Percentiles rank a stretch among this genome's conserved stretches.
phyloP scores from a whole-genome alignment of 1,140 invertebrate species.

The Philopotamus ludificatus region DNA sequence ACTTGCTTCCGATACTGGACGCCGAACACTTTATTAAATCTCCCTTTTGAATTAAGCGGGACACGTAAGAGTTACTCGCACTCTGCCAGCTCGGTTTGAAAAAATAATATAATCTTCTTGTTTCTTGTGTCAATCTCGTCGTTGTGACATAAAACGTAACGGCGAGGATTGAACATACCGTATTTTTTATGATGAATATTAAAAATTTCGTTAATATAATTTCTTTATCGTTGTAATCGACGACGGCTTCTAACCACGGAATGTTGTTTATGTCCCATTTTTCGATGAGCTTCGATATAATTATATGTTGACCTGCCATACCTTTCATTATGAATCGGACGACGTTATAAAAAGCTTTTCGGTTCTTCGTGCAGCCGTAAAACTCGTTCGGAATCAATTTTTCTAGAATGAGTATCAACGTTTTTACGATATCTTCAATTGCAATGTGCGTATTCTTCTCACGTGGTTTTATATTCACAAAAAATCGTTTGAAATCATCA shows the following conservation, averaged over 20 bases:
- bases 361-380: constrained; percentile 47
- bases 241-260: constrained; percentile 24
- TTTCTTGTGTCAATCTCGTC: constrained; percentile 50
- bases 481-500: constrained; percentile 28
- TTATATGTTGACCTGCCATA: constrained; percentile 49
- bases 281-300: constrained; percentile 41
- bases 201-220: constrained; percentile 44
- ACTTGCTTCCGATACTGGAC: constrained; percentile 44
- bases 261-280: constrained; percentile 46
- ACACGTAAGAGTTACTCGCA: constrained; percentile 49
- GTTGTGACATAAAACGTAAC: constrained; percentile 54
- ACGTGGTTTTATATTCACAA: constrained; percentile 8
- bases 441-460: constrained; percentile 2
- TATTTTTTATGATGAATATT: constrained; percentile 47
- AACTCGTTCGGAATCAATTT: constrained; percentile 47
- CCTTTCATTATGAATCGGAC: constrained; percentile 46
- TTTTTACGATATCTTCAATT: constrained; percentile 15
- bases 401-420: constrained; percentile 37
- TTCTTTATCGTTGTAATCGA: constrained; percentile 28
- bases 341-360: constrained; percentile 48
- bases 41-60: constrained; percentile 44
- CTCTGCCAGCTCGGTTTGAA: constrained; percentile 53
- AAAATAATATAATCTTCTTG: constrained; percentile 52
- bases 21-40: constrained; percentile 45
- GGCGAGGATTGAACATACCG: constrained; percentile 49